phyloP scores from a whole-genome alignment of 53 echinoderm and acorn worm species.

The Stichopus horrens region DNA sequence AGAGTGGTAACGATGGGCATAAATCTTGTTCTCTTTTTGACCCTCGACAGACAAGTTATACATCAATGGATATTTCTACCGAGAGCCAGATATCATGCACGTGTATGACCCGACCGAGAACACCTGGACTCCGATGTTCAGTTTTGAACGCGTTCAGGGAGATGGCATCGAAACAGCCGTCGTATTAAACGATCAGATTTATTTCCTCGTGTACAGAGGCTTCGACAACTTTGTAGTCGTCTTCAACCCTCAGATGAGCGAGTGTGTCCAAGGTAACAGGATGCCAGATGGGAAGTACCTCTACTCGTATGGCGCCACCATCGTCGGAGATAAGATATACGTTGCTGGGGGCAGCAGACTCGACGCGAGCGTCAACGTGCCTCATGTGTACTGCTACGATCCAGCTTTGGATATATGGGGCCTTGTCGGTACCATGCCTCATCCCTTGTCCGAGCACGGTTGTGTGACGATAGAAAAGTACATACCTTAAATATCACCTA shows the following conservation, averaged over 20 bases:
- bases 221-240: constrained; percentile 89
- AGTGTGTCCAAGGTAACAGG: constrained; percentile 37
- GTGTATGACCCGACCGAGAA: constrained; percentile 85
- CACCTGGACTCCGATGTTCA: constrained; percentile 83
- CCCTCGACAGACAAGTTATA: constrained; percentile 66
- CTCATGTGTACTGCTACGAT: constrained; percentile 83
- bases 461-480: constrained; percentile 98
- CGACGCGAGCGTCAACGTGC: constrained; percentile 89
- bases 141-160: constrained; percentile 81
- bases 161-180: constrained; percentile 96
- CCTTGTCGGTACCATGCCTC: constrained; percentile 69
- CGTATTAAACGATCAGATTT: constrained; percentile 78
- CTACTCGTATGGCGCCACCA: constrained; percentile 89
- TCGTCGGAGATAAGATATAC: constrained; percentile 86
- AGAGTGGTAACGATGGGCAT: too few relatives aligned
- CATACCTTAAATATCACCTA: constrained; percentile 53
- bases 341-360: constrained; percentile 94
- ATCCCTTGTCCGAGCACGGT: constrained; percentile 93
- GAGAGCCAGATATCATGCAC: constrained; percentile 96
- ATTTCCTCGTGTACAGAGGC: constrained; percentile 91
- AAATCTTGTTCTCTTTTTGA: not conserved
- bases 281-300: constrained; percentile 91
- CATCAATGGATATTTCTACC: constrained; percentile 95
- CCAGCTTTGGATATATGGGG: constrained; percentile 92
- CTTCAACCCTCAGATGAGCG: constrained; percentile 78